Evolutionary conservation across 2,113 vertebrate genomes (phyloP), one percentile per base, ranked within the genome.

Genomic region (Periophthalmus modestus): DNA sequence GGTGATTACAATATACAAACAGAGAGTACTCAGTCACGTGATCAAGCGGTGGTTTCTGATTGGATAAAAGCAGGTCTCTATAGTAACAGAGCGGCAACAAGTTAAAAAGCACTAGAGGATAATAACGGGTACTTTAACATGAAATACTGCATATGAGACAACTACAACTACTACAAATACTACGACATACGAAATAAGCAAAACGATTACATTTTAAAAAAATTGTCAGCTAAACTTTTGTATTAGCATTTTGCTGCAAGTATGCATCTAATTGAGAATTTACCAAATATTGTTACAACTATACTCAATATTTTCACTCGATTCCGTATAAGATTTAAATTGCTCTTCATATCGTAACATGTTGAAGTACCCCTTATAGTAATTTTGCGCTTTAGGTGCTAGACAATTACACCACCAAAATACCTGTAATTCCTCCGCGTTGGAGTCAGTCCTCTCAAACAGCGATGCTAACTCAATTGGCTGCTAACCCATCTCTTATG

Each of bases 401-500:
- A 90, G 80, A 66, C 18, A 7, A 82, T 61, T n/a, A 65, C 66
- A 59, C 59, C 74, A 47, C 65, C 15, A 59, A 36, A 69, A 34
- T 76, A 79, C 62, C 39, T 77, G 71, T 7, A 59, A 78, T 77
- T 59, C 73, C 82, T 79, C 74, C 82, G 24, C 79, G 52, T 70
- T 28, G 69, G 73, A 63, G 72, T 65, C 71, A 68, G 34, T 69
- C 61, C 59, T 84, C 75, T 75, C 18, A 65, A 65, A 46, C 33
- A 16, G 33, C 28, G 6, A n/a, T 10, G 10, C 71, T 54, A 80
- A 84, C 82, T 83, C 83, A 80, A 86, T 87, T 87, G 87, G 89
- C 89, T 88, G 87, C 90, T 89, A 85, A 68, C 84, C 82, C 70
- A 68, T 76, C 86, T 90, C 84, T 82, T 85, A 90, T 90, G 90